These are phyloP conservation scores for Drosophila neonasuta DNA, from an alignment of 2,888 invertebrate genomes.

Conservation along the genomic window DNA sequence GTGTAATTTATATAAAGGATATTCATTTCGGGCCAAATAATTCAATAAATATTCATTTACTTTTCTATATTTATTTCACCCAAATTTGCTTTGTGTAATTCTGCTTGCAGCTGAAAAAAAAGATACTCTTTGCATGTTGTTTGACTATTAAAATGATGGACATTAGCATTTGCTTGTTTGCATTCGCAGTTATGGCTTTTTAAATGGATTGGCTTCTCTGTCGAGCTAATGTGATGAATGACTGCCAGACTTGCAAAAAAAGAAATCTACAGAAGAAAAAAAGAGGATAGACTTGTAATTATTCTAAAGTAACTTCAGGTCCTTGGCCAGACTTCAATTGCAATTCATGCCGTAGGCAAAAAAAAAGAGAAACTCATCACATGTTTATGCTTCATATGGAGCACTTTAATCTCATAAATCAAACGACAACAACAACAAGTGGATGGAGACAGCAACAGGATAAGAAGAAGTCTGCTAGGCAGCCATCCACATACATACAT, in stretches of 20 bases:
- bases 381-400: slow-evolving; percentile 2
- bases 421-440: slow-evolving; percentile 42
- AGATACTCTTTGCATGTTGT: slow-evolving; percentile 38
- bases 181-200: slow-evolving; percentile 46
- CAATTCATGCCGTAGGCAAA: slow-evolving; percentile 39
- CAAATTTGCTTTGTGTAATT: not conserved
- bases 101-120: not conserved
- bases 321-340: slow-evolving; percentile 19
- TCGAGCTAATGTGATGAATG: slow-evolving; percentile 67
- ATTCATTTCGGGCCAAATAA: too few relatives aligned
- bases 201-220: slow-evolving; percentile 65
- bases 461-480: slow-evolving; percentile 13
- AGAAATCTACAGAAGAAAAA: slow-evolving; percentile 30
- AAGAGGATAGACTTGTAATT: slow-evolving; percentile 41
- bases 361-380: slow-evolving; percentile 26
- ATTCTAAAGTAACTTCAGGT: slow-evolving; percentile 34
- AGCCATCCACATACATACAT: slow-evolving; percentile 20
- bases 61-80: too few relatives aligned
- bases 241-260: slow-evolving; percentile 24
- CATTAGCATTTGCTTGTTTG: slow-evolving; percentile 21
- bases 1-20: too few relatives aligned
- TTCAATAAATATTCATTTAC: too few relatives aligned
- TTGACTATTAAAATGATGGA: slow-evolving; percentile 38
- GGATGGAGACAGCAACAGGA: slow-evolving; percentile 21
- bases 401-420: slow-evolving; percentile 73